Evolutionary conservation across 2,888 invertebrate species (phyloP).

Genomic region (Hybos culiciformis): DNA sequence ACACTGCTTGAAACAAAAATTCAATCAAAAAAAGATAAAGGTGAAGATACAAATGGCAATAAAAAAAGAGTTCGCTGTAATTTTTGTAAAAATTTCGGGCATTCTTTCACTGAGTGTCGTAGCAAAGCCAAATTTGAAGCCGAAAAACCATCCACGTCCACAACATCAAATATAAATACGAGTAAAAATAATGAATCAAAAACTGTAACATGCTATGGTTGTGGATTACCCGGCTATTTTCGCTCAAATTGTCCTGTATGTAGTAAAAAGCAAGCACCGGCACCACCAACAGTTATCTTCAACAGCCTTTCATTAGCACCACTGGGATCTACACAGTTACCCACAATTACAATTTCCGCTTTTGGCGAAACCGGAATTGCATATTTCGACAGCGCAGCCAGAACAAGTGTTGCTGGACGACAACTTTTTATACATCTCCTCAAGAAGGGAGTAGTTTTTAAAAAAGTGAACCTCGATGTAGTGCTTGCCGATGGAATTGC

Average conservation of each 20-base stretch:
- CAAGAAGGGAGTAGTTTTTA: constrained; percentile 2
- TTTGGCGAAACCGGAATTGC: constrained; percentile 3
- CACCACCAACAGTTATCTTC: too few relatives aligned
- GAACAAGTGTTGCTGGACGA: constrained; percentile 6
- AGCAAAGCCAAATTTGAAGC: background rate
- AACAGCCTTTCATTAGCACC: too few relatives aligned
- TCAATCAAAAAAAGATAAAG: background rate
- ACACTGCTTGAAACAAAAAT: background rate
- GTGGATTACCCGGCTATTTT: too few relatives aligned
- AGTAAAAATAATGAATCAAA: background rate
- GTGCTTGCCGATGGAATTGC: constrained; percentile 5
- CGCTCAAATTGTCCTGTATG: too few relatives aligned
- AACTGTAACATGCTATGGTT: background rate
- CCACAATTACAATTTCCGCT: background rate
- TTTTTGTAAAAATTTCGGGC: background rate
- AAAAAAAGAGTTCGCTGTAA: background rate
- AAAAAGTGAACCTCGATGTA: background rate
- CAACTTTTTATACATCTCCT: constrained; percentile 2
- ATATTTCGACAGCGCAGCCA: too few relatives aligned
- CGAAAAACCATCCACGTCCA: too few relatives aligned
- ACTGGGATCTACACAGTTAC: constrained; percentile 3
- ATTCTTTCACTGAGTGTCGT: background rate
- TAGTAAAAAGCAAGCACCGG: background rate
- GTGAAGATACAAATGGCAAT: background rate
- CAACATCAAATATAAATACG: too few relatives aligned